Evolutionary conservation across 1,140 invertebrate species (phyloP), one percentile per base, ranked within the genome.

Genomic region (Drosophila novamexicana): DNA sequence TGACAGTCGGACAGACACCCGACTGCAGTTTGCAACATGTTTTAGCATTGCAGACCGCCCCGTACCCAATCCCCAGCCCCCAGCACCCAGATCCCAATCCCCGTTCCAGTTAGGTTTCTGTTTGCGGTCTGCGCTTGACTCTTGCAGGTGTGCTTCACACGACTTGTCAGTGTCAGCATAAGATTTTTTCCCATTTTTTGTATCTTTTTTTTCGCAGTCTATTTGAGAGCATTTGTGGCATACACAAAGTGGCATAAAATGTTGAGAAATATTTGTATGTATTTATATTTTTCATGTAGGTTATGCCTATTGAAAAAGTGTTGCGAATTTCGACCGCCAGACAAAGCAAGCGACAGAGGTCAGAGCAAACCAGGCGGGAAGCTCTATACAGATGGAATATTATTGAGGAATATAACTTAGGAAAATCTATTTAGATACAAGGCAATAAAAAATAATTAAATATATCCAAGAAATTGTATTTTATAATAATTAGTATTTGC

Each of bases 71-170:
- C 47, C 16, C 36, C 44, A 16, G 6, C 7, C 14, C 63, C 39
- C 63, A 14, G 40, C 14, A 18, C 49, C 45, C 62, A 47, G 22
- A 37, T 42, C 63, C 29, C 10, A 63, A 73, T 67, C 69, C 66
- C 69, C 69, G 57, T 79, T 70, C 74, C 57, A 72, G 58, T 79
- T 77, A 39, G 69, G 78, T 86, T 71, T 65, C 78, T 82, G 64
- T 66, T 69, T 77, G 82, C 56, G 81, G 64, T 79, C 45, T 59
- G 47, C 62, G 68, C 81, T 80, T 71, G 81, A 84, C 64, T 80
- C 72, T 83, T 88, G 84, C 84, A 88, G 84, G 84, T 88, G 84
- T 88, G 84, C 84, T 88, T 88, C 84, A 89, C 84, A 88, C 84
- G 84, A 84, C 84, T 88, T 88, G 84, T 88, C 84, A 88, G 83